Percentiles rank a stretch among this genome's conserved stretches.
Conservation (phyloP, 2,888 invertebrate species). For the Rhopalosiphum nymphaeae region DNA sequence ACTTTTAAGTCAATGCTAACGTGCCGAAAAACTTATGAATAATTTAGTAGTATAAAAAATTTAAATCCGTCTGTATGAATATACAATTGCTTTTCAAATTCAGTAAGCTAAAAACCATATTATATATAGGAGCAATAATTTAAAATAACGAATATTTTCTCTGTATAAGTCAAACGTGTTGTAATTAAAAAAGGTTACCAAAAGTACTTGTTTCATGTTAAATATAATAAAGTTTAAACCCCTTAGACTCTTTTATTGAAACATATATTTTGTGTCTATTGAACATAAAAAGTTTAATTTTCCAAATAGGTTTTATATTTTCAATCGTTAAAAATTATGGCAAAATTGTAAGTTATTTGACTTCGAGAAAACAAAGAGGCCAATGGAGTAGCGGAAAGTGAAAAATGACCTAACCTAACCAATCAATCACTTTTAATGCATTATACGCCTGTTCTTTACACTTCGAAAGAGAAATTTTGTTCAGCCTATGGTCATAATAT, state of each 20-base stretch:
- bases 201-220: not conserved
- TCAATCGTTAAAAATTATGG: not conserved
- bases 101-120: not conserved
- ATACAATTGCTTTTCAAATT: not conserved
- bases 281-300: conserved; percentile 10
- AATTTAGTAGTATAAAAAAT: no score
- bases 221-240: not conserved
- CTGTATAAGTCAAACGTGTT: not conserved
- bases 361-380: conserved; percentile 26
- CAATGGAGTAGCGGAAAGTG: conserved; percentile 19
- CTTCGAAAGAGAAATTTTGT: conserved; percentile 37
- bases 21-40: no score
- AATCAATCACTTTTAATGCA: conserved; percentile 44
- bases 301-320: conserved; percentile 5
- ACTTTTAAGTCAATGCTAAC: no score
- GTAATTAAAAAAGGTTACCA: not conserved
- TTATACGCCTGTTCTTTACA: conserved; percentile 30
- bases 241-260: not conserved
- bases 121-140: not conserved
- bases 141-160: not conserved
- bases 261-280: not conserved
- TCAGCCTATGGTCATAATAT: conserved; percentile 14
- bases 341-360: not conserved
- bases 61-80: not conserved
- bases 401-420: conserved; percentile 39